Percentiles rank a stretch among this genome's conserved stretches.
Conservation (phyloP, 2,797 vertebrate genomes). For the Momotus momota region DNA sequence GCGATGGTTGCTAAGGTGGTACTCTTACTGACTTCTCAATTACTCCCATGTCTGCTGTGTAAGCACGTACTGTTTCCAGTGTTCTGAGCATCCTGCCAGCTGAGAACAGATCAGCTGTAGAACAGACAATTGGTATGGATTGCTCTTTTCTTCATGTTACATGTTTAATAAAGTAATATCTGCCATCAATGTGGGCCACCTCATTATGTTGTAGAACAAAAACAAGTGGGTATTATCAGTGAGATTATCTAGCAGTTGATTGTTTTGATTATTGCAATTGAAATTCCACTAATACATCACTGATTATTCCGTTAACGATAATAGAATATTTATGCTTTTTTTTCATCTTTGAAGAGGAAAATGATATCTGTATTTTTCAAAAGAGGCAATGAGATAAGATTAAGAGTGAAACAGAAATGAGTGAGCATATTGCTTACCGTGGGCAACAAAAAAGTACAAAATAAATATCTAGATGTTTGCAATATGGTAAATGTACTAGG, state of each 20-base stretch:
- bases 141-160: not conserved
- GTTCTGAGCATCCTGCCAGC: not conserved
- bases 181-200: not conserved
- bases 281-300: not conserved
- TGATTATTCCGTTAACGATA: not conserved
- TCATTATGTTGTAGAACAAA: not conserved
- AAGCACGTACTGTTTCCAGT: not conserved
- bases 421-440: not conserved
- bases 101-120: not conserved
- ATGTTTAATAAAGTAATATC: not conserved
- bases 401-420: not conserved
- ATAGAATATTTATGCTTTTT: not conserved
- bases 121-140: not conserved
- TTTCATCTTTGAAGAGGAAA: not conserved
- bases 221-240: not conserved
- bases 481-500: not conserved
- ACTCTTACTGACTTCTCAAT: not conserved
- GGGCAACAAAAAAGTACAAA: not conserved
- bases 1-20: not conserved
- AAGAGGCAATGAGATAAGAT: not conserved
- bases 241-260: not conserved
- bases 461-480: not conserved
- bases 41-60: not conserved
- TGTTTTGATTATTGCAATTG: rapidly evolving
- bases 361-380: not conserved